Evolutionary conservation across 1,140 invertebrate genomes (phyloP), one percentile per base, ranked within the genome.

Genomic region (Agrypnia vestita): DNA sequence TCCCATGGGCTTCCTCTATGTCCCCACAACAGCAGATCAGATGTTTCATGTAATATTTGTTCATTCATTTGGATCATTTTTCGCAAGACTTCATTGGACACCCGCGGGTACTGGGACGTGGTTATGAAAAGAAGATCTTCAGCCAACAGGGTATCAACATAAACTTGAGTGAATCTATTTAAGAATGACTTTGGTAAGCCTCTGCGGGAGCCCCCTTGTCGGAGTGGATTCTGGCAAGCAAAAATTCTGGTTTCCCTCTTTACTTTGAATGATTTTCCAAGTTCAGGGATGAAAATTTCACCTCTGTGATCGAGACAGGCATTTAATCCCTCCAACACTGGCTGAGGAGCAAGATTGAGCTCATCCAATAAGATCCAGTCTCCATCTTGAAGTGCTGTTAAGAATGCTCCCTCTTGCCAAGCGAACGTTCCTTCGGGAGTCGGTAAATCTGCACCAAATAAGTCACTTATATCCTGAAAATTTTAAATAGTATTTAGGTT

Each of bases 311-410:
- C 99, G 13, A 99, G 92, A 86, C 98, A 99, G 1, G 98, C 98
- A 88, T 99, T 99, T 3, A 99, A 90, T 44, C 98, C 98, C 91
- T 99, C 99, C 0, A 99, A 89, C 6, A 99, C 98, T 0, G 98
- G 97, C 88, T 99, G 99, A 0, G 98, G 98, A 0, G 99, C 98
- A 77, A 99, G 90, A 91, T 99, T 99, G 72, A 99, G 90, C 90
- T 99, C 99, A 88, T 99, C 99, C n/a, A 99, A 89, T 13, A 99
- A 90, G 84, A 99, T 95, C 99, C 99, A 99, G 84, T 97, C 92
- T 3, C 97, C 96, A 64, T 94, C 91, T 90, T 97, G 97, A 0
- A 99, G 89, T 1, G 98, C 99, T 80, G 94, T 94, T 15, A 99
- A 88, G 78, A 99, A 93, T 0, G 98, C 98, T 8, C 99, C 99